phyloP scores from a whole-genome alignment of 2,113 vertebrate genomes.

The Emydura subglobosa region DNA sequence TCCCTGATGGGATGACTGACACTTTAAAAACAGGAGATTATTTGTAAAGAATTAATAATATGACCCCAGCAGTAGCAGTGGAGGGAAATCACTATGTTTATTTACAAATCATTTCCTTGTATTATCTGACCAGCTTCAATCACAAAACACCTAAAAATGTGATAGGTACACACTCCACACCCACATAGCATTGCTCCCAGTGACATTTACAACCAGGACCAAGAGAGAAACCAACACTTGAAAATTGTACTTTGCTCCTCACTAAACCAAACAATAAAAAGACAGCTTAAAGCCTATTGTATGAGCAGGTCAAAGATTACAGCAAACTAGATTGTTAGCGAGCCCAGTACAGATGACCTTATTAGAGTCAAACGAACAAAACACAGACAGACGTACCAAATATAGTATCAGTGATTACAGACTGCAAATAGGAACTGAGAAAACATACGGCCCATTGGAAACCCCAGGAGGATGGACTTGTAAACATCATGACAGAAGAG shows the following conservation, averaged over 20 bases:
- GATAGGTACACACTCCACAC: not conserved
- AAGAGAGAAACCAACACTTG: not conserved
- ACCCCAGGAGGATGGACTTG: not conserved
- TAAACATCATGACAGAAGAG: not conserved
- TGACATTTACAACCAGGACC: not conserved
- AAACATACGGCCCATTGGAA: not conserved
- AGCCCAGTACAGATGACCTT: not conserved
- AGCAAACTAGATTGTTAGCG: not conserved
- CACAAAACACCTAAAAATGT: not conserved
- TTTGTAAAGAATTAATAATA: constrained; percentile 17
- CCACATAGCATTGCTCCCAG: not conserved
- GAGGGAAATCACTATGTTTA: constrained; percentile 37
- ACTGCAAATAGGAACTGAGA: not conserved
- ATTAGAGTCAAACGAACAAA: constrained; percentile 15
- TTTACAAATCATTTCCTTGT: constrained; percentile 15
- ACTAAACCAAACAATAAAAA: not conserved
- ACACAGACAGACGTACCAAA: not conserved
- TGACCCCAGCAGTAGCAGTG: not conserved
- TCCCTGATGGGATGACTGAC: constrained; percentile 17
- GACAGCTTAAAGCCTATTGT: not conserved
- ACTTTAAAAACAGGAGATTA: constrained; percentile 16
- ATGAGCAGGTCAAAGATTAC: not conserved
- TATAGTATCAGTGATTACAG: not conserved
- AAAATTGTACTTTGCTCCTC: not conserved
- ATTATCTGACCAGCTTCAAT: constrained; percentile 17